Evolutionary conservation across 1,140 invertebrate species (phyloP).

Genomic region (Caligus rogercresseyi): DNA sequence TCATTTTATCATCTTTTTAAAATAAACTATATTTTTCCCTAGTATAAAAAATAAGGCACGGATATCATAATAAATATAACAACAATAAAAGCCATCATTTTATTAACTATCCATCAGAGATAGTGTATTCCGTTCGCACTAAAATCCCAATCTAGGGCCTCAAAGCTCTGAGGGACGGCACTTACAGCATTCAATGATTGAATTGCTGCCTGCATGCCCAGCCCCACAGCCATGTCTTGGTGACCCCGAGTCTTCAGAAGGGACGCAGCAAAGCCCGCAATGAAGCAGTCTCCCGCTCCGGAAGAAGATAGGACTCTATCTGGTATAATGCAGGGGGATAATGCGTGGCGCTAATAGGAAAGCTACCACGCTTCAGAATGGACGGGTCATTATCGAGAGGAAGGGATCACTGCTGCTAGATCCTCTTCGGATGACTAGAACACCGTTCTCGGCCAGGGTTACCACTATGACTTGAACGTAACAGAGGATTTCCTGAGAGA

Average conservation of each 20-base stretch:
- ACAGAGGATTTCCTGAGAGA: neutral
- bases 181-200: neutral
- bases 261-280: slow-evolving; percentile 1
- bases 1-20: neutral
- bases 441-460: slow-evolving; percentile 7
- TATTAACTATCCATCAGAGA: too few relatives aligned
- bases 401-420: neutral
- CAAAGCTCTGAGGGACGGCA: neutral
- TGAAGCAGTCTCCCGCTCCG: slow-evolving; percentile 10
- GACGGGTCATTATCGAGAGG: neutral
- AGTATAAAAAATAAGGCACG: neutral
- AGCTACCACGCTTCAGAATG: neutral
- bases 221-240: neutral
- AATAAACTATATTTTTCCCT: neutral
- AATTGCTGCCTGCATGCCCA: slow-evolving; percentile 1
- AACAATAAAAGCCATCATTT: too few relatives aligned
- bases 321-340: neutral
- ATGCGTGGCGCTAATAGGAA: neutral
- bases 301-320: neutral
- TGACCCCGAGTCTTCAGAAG: neutral
- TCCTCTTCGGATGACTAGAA: neutral
- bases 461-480: neutral
- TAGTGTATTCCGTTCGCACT: neutral
- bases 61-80: too few relatives aligned
- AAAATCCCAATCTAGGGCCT: neutral